Conservation (phyloP, 2,888 invertebrate species). For the Cataglyphis rosenhaueri region DNA sequence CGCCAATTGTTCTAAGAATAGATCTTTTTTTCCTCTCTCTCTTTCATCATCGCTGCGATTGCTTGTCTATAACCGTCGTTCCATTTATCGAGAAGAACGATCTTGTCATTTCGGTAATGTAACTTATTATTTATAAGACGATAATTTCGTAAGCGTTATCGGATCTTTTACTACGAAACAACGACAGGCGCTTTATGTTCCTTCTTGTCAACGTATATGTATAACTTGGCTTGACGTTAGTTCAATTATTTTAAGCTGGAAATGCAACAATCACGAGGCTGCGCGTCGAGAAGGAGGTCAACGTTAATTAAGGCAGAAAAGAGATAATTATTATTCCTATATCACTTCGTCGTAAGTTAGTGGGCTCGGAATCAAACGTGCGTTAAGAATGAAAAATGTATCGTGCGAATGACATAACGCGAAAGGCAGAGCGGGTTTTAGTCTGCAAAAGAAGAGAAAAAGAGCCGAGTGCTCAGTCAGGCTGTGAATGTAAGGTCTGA, state of each 20-base stretch:
- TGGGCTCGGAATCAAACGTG: slow-evolving; percentile 70
- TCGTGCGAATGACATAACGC: slow-evolving; percentile 32
- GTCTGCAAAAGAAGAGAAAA: slow-evolving; percentile 23
- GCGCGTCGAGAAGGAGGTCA: slow-evolving; percentile 52
- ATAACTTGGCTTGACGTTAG: slow-evolving; percentile 68
- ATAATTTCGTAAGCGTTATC: slow-evolving; percentile 21
- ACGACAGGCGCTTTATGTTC: slow-evolving; percentile 68
- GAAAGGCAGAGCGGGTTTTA: slow-evolving; percentile 54
- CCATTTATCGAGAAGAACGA: slow-evolving; percentile 13
- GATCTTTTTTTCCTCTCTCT: slow-evolving; percentile 32
- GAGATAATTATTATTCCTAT: slow-evolving; percentile 68
- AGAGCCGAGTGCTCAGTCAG: slow-evolving; percentile 82
- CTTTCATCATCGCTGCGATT: slow-evolving; percentile 24
- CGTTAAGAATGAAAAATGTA: slow-evolving; percentile 25
- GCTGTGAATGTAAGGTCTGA: slow-evolving; percentile 85
- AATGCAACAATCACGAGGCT: slow-evolving; percentile 72
- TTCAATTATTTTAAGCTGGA: slow-evolving; percentile 74
- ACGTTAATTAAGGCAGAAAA: slow-evolving; percentile 29
- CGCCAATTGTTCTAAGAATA: slow-evolving; percentile 62
- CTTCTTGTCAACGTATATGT: slow-evolving; percentile 58
- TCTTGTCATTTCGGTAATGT: slow-evolving; percentile 31
- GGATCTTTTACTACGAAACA: slow-evolving; percentile 46
- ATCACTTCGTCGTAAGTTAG: slow-evolving; percentile 66
- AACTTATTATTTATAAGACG: slow-evolving; percentile 43
- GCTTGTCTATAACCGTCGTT: not conserved